These are phyloP conservation scores for Paguma larvata DNA, from an alignment of 2,797 vertebrate genomes.

Conservation along the genomic window DNA sequence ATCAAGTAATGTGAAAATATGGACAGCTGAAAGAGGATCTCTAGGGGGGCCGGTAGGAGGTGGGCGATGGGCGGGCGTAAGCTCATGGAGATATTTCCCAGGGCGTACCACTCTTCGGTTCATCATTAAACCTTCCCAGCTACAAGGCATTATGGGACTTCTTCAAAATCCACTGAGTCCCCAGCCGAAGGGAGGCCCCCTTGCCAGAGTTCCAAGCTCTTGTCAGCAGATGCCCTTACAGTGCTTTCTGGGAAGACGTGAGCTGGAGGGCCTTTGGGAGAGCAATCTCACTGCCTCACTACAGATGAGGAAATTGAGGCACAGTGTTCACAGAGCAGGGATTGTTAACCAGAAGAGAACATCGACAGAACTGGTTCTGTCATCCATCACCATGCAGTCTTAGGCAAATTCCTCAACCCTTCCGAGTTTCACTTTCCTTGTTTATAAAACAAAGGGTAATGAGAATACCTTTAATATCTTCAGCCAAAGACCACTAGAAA, in stretches of 20 bases:
- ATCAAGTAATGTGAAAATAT: background rate
- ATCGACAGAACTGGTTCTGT: background rate
- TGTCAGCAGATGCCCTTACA: background rate
- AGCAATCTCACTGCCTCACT: background rate
- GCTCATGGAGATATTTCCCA: background rate
- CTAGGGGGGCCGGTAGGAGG: no score
- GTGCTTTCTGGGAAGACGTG: background rate
- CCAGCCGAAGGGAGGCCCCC: background rate
- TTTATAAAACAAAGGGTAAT: background rate
- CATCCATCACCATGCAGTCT: background rate
- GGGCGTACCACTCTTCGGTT: background rate
- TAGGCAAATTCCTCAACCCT: background rate
- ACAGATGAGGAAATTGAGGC: background rate
- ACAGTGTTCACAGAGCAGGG: background rate
- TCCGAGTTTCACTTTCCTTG: background rate
- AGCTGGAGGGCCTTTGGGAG: background rate
- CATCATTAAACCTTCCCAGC: background rate
- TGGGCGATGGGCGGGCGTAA: background rate
- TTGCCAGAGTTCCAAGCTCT: background rate
- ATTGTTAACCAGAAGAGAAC: background rate
- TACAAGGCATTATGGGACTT: background rate
- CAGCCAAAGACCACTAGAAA: background rate
- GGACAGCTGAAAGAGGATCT: background rate
- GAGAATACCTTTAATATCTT: background rate
- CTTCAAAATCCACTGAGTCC: background rate